phyloP scores from a whole-genome alignment of 2,113 vertebrate genomes.

The Pogonocichla stellata region DNA sequence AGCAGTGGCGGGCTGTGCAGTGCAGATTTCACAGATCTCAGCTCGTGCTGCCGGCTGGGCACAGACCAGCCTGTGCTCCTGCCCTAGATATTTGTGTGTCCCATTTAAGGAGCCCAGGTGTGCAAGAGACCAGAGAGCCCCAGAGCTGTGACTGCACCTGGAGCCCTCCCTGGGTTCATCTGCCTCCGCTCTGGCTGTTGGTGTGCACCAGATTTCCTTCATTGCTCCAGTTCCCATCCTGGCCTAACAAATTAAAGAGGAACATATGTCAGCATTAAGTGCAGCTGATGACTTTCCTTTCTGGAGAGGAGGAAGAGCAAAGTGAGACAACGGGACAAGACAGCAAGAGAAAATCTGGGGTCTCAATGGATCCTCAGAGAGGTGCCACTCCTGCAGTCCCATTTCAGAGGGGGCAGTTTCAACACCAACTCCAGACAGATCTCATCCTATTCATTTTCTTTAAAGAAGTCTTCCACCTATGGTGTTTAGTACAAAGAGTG shows the following conservation, averaged over 20 bases:
- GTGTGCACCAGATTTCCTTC: not conserved
- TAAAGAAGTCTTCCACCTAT: not conserved
- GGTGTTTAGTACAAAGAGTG: not conserved
- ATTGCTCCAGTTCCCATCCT: not conserved
- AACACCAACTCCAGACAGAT: not conserved
- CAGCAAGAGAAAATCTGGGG: not conserved
- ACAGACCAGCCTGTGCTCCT: not conserved
- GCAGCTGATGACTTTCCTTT: not conserved
- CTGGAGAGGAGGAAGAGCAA: not conserved
- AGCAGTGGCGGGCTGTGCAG: not conserved
- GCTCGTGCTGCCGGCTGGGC: not conserved
- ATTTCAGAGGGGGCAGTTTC: not conserved
- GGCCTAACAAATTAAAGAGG: not conserved
- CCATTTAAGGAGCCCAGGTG: conserved; percentile 25
- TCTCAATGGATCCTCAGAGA: not conserved
- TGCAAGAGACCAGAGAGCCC: not conserved
- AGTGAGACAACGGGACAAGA: not conserved
- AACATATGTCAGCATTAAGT: not conserved
- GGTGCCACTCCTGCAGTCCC: not conserved
- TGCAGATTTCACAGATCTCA: not conserved
- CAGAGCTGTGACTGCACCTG: not conserved
- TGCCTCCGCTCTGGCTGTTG: not conserved
- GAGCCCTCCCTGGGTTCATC: not conserved
- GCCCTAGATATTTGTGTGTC: not conserved
- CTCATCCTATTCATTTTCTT: not conserved